Percentiles rank a stretch among this genome's conserved stretches.
phyloP scores from a whole-genome alignment of 2,888 invertebrate genomes.

The Drosophila aldrichi region DNA sequence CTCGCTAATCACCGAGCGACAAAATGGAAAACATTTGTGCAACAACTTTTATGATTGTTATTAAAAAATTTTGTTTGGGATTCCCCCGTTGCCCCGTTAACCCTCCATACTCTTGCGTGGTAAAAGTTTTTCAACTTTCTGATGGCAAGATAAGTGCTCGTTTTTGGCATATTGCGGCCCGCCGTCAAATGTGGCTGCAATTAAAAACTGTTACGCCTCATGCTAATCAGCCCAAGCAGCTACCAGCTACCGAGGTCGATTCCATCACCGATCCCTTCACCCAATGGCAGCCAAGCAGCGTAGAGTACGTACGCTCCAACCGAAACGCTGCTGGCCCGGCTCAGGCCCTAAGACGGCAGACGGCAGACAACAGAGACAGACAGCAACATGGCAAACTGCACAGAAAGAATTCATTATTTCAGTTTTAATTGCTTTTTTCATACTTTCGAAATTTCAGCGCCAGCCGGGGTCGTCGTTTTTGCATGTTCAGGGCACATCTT shows the following conservation, averaged over 20 bases:
- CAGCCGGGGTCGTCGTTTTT: slow-evolving; percentile 62
- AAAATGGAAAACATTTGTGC: slow-evolving; percentile 57
- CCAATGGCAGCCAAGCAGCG: slow-evolving; percentile 54
- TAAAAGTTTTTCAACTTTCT: slow-evolving; percentile 75
- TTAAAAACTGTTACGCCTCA: slow-evolving; percentile 82
- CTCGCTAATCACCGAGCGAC: slow-evolving; percentile 45
- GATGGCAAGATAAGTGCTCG: slow-evolving; percentile 73
- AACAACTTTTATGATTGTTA: slow-evolving; percentile 68
- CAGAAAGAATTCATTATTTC: slow-evolving; percentile 83
- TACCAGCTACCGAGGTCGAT: slow-evolving; percentile 49
- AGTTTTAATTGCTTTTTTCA: slow-evolving; percentile 84
- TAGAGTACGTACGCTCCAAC: slow-evolving; percentile 35
- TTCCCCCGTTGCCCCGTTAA: neutral
- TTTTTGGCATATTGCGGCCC: slow-evolving; percentile 69
- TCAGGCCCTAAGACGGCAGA: slow-evolving; percentile 7
- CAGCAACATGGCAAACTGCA: slow-evolving; percentile 56
- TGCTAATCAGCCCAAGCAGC: slow-evolving; percentile 78
- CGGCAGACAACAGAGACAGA: slow-evolving; percentile 28
- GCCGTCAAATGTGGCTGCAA: slow-evolving; percentile 81
- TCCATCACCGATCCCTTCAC: slow-evolving; percentile 63
- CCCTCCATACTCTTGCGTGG: neutral
- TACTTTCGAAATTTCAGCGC: slow-evolving; percentile 79
- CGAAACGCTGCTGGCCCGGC: slow-evolving; percentile 24
- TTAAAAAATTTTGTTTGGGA: slow-evolving; percentile 39
- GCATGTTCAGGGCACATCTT: slow-evolving; percentile 79